A percentile compares a stretch with the other conserved stretches of the same genome.
These are phyloP conservation scores for Limanda limanda DNA, from an alignment of 2,113 vertebrate genomes.

Conservation along the genomic window DNA sequence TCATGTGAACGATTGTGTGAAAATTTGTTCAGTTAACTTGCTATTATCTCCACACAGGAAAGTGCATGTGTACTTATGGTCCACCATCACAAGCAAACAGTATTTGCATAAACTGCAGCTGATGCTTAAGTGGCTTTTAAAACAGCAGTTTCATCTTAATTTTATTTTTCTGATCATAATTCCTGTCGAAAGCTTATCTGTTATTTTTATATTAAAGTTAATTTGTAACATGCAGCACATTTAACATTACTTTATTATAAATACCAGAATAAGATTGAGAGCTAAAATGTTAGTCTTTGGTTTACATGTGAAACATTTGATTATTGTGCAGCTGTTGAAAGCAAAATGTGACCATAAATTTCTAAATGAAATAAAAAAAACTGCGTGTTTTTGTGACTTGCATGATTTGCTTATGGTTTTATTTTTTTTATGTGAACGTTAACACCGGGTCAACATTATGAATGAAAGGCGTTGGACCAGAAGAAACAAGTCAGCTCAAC, in stretches of 20 bases:
- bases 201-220: constrained; percentile 35
- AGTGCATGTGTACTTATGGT: neutral
- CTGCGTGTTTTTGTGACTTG: neutral
- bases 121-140: constrained; percentile 15
- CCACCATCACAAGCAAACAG: neutral
- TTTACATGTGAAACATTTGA: neutral
- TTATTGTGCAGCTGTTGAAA: constrained; percentile 16
- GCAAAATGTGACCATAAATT: neutral
- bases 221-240: constrained; percentile 18
- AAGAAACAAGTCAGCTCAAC: too few species aligned
- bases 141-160: neutral
- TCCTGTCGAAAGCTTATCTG: neutral
- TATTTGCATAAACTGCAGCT: constrained; percentile 21
- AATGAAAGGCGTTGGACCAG: too few species aligned
- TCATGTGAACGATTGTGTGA: neutral
- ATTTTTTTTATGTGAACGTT: too few species aligned
- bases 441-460: too few species aligned
- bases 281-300: constrained; percentile 7
- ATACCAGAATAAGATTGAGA: constrained; percentile 8
- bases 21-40: constrained; percentile 4
- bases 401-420: neutral
- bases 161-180: neutral
- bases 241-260: constrained; percentile 2
- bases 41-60: constrained; percentile 14
- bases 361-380: neutral